A percentile compares a stretch with the other conserved stretches of the same genome.
Evolutionary conservation across 2,888 invertebrate genomes (phyloP).

Genomic region (Venustoraphidia nigricollis): DNA sequence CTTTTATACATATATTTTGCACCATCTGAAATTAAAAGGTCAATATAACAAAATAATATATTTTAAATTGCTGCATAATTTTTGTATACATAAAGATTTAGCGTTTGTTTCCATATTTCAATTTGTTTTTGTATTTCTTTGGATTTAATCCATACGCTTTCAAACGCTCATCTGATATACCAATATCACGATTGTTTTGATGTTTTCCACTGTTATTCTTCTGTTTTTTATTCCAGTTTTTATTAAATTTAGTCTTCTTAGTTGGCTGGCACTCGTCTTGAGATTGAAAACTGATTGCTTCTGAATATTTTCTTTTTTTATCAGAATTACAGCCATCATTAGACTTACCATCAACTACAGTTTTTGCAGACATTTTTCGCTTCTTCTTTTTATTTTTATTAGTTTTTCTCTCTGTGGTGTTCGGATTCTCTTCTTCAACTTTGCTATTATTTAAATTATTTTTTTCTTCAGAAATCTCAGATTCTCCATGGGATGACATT

Average conservation of each 20-base stretch:
- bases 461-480: constrained; percentile 13
- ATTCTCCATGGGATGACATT: constrained; percentile 9
- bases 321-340: too few relatives aligned
- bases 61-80: too few relatives aligned
- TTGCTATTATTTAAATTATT: constrained; percentile 4
- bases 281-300: too few relatives aligned
- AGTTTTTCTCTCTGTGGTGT: constrained; percentile 15
- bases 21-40: too few relatives aligned
- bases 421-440: constrained; percentile 8
- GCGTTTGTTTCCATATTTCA: constrained; percentile 47
- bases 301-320: too few relatives aligned
- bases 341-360: too few relatives aligned
- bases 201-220: constrained; percentile 8
- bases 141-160: constrained; percentile 87
- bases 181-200: constrained; percentile 12
- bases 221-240: constrained; percentile 20
- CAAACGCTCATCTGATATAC: constrained; percentile 62
- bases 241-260: constrained; percentile 15
- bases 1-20: too few relatives aligned
- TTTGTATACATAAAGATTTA: constrained; percentile 1
- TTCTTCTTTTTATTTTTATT: constrained; percentile 21
- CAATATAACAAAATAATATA: too few relatives aligned
- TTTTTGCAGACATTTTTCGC: constrained; percentile 17
- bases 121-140: constrained; percentile 66
- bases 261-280: too few relatives aligned